Evolutionary conservation across 2,113 vertebrate genomes (phyloP).

Genomic region (Nycticebus coucang): DNA sequence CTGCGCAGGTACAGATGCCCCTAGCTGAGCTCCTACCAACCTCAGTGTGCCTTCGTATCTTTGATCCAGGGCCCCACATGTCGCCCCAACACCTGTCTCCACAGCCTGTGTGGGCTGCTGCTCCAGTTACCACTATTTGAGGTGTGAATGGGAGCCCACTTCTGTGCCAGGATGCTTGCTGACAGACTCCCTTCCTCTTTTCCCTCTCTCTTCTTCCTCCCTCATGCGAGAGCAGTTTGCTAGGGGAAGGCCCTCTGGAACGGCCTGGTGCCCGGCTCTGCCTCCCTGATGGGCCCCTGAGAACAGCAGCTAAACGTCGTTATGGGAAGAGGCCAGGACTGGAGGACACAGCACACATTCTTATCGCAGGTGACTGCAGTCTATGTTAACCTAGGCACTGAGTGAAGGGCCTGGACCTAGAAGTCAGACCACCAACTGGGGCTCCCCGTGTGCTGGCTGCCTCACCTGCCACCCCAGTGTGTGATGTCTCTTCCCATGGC

Average conservation of each 20-base stretch:
- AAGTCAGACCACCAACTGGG: too few species aligned
- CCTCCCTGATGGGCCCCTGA: slow-evolving; percentile 75
- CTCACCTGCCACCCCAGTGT: background rate
- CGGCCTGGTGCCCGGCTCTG: slow-evolving; percentile 76
- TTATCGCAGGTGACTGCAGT: slow-evolving; percentile 86
- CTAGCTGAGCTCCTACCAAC: background rate
- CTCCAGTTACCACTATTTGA: background rate
- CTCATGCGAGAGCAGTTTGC: slow-evolving; percentile 68
- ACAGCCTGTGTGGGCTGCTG: background rate
- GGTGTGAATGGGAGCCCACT: background rate
- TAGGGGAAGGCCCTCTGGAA: slow-evolving; percentile 73
- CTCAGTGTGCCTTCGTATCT: background rate
- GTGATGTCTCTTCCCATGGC: background rate
- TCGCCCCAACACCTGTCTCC: background rate
- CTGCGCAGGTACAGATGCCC: slow-evolving; percentile 85
- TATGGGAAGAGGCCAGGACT: slow-evolving; percentile 81
- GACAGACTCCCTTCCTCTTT: background rate
- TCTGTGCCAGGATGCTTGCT: too few species aligned
- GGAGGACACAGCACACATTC: slow-evolving; percentile 82
- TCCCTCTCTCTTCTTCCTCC: background rate
- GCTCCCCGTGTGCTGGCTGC: background rate
- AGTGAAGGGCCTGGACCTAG: too few species aligned
- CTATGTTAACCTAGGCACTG: background rate
- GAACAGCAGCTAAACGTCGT: slow-evolving; percentile 83
- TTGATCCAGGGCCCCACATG: background rate